Evolutionary conservation across 2,113 vertebrate species (phyloP), one percentile per base, ranked within the genome.

Genomic region (Caretta caretta): DNA sequence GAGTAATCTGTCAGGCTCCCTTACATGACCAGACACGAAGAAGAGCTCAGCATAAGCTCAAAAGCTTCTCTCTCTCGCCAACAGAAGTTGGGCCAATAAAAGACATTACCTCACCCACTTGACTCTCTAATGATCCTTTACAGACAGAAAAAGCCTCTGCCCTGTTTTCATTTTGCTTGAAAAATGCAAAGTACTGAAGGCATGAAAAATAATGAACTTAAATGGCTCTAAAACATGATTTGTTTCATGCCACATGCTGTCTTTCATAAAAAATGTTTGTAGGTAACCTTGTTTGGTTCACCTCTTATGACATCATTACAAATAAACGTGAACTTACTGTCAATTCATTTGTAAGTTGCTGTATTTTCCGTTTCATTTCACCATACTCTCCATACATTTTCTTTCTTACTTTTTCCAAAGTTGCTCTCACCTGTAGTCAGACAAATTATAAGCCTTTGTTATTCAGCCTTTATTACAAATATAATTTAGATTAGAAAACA

Each of bases 361-460:
- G 98, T 94, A 99, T 98, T 94, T 99, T 99, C 96, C 99, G 98
- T 96, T 99, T 99, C 99, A 99, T 99, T 91, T 99, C 99, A 86
- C 99, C 99, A 50, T 99, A 99, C 98, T 99, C 99, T 17, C 99
- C 99, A 6, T 99, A 99, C 99, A 99, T 99, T 94, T 98, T 97
- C 97, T 99, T 99, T 94, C 99, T 98, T 79, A 99, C 99, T 98
- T 99, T 99, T 98, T 99, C 99, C 97, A 99, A 97, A n/a, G 99
- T 99, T 96, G 99, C 98, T 97, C 99, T 99, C 91, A 99, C 99
- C 99, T 99, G 96, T 56, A 88, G n/a, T 65, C 90, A 94, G 57
- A 89, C 92, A 93, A 85, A 92, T 35, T 51, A 95, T 81, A 94
- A 1, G 3, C 12, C 75, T 95, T 95, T 65, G 84, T 88, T 42